A percentile compares a stretch with the other conserved stretches of the same genome.
Conservation (phyloP, 2,888 invertebrate genomes). For the Chalcosyrphus nemorum region DNA sequence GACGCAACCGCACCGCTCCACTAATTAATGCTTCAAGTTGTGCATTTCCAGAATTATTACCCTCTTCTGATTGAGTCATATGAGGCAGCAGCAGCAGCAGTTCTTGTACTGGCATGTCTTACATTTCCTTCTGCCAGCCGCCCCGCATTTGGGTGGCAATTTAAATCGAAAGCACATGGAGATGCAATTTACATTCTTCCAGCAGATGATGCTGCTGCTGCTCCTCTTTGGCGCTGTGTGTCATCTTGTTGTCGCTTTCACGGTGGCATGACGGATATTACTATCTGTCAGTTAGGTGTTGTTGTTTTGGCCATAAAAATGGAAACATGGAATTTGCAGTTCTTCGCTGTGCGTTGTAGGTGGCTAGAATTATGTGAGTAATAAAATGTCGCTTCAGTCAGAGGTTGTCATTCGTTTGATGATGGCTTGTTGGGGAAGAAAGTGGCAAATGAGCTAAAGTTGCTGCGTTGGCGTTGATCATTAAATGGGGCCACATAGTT, state of each 20-base stretch:
- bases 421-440: slow-evolving; percentile 26
- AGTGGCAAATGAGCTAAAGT: neutral
- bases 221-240: slow-evolving; percentile 10
- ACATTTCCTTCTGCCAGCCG: slow-evolving; percentile 59
- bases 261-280: slow-evolving; percentile 67
- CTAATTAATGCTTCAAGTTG: slow-evolving; percentile 64
- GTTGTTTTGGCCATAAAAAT: slow-evolving; percentile 33
- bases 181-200: slow-evolving; percentile 53
- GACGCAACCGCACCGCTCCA: slow-evolving; percentile 42
- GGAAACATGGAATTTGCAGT: slow-evolving; percentile 16
- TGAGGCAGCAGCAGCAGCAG: neutral
- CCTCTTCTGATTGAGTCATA: slow-evolving; percentile 67
- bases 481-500: neutral
- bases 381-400: slow-evolving; percentile 31
- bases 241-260: slow-evolving; percentile 65
- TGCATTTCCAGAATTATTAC: slow-evolving; percentile 12
- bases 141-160: slow-evolving; percentile 60
- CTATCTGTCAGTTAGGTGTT: slow-evolving; percentile 55
- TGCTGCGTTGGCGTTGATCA: neutral
- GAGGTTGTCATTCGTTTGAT: slow-evolving; percentile 10
- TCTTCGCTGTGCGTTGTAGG: slow-evolving; percentile 22
- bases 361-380: slow-evolving; percentile 23
- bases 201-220: slow-evolving; percentile 13
- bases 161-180: slow-evolving; percentile 63
- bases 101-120: slow-evolving; percentile 53